Base-by-base conservation (phyloP, 92 coral and sea anemone genomes). In the Actinernus sp. region DNA sequence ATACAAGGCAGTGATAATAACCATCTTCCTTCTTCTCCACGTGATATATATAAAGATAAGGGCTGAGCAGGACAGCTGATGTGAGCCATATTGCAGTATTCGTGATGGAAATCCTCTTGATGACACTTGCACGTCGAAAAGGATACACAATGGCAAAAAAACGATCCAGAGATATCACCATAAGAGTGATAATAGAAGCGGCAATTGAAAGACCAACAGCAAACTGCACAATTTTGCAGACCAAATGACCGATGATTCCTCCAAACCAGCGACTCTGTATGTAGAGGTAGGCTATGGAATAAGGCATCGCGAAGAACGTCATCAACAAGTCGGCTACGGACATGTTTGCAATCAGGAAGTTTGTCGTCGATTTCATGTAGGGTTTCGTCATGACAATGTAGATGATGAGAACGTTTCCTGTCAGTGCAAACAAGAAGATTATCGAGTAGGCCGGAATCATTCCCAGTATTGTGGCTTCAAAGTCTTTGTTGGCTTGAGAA, bases 331-430 rank as follows among this genome's bases (percentile, higher is more conserved):
- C 93, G 8, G 93, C 93, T 3, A 66, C 63, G 40, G 89, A 77
- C 93, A 88, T 88, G 77, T 88, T 88, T 38, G 89, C 89, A 25
- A 88, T 88, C 19, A 88, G 76, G 24, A 78, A 77, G 46, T 88
- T 88, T 8, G 89, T 88, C 4, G 86, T 77, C 2, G 89, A 76
- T 47, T 70, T 57, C 89, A 88, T 56, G 65, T 71, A 77, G 2
- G 93, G 89, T 31, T 73, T 82, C 10, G 78, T 58, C 9, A 56
- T 19, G 39, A 88, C 89, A 26, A 88, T 71, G 65, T 50, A 83
- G n/a, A 88, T 44, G 22, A 79, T 78, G 50, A 88, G 56, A 11
- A 59, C 19, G 69, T 88, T 88, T 17, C 89, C 93, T 22, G 46
- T 65, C 61, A 88, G 49, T 3, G 85, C 75, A 10, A 83, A 36